These are phyloP conservation scores for Diadophis punctatus DNA, from an alignment of 2,113 vertebrate genomes.

Conservation along the genomic window DNA sequence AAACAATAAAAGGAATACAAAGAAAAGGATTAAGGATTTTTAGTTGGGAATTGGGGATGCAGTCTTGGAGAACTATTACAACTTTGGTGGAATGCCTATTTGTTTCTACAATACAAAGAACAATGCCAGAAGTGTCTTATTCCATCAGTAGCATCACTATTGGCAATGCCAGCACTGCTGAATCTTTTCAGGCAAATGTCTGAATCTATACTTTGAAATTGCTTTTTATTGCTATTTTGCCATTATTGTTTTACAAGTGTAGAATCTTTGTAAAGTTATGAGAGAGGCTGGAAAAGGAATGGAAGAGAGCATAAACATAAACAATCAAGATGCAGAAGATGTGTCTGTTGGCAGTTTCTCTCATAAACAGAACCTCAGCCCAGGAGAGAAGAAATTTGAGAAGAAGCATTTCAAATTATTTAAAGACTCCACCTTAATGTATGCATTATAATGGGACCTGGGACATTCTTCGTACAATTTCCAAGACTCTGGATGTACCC, in stretches of 20 bases:
- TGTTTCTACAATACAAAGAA: not conserved
- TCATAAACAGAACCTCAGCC: not conserved
- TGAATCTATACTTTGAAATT: not conserved
- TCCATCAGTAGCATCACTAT: not conserved
- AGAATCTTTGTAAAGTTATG: not conserved
- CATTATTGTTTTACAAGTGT: not conserved
- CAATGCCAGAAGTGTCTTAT: not conserved
- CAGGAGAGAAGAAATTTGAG: not conserved
- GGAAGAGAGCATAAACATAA: not conserved
- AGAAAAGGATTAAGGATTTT: not conserved
- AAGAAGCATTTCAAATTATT: not conserved
- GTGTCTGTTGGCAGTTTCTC: not conserved
- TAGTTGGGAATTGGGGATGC: not conserved
- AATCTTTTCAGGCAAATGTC: not conserved
- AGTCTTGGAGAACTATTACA: not conserved
- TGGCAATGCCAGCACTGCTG: not conserved
- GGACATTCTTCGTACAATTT: not conserved
- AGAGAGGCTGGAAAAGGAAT: not conserved
- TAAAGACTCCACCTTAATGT: not conserved
- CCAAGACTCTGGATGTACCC: not conserved
- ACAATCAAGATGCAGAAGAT: not conserved
- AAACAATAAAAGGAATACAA: not conserved
- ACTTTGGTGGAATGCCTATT: not conserved
- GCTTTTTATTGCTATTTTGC: not conserved
- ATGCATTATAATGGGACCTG: not conserved